Evolutionary conservation across 2,888 invertebrate species (phyloP), one percentile per base, ranked within the genome.

Genomic region (Abscondita cerata): DNA sequence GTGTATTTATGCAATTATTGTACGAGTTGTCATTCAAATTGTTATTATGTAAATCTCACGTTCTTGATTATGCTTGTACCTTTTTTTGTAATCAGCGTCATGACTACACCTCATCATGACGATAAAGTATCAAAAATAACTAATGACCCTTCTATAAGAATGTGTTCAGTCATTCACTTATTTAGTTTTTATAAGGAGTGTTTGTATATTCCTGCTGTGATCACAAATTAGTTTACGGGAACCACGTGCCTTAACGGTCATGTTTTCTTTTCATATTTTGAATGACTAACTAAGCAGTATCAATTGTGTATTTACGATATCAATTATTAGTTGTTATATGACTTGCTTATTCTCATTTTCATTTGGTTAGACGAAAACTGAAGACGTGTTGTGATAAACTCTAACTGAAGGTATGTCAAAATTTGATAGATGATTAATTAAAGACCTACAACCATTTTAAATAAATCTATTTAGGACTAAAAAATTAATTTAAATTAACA

Each of bases 161-260:
- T 84, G 83, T 82, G 85, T 82, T 79, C 82, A 83, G 84, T 85
- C 85, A 85, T 84, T 82, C 82, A 80, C 81, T 82, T 83, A 83
- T 84, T 84, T 83, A 83, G 81, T 81, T 82, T 81, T 81, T 81
- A 80, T 78, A 76, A 74, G 80, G 81, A 81, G 77, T 83, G 84
- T 85, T 85, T 84, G 83, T 83, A 83, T 83, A 82, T 79, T 77
- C 85, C 85, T 77, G 85, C 85, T 85, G 85, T 78, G 85, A 83
- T 82, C 84, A 85, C 84, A 85, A 85, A 85, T 85, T 85, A 83
- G 83, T 83, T 84, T 81, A 82, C 82, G 63, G 56, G 59, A 59
- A 64, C 52, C 63, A 59, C 59, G 63, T 59, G 63, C 63, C 52
- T 52, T 25, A 44, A 34, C 63, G 55, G 58, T 54, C 58, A 63